Evolutionary conservation across 2,113 vertebrate genomes (phyloP).

Genomic region (Dendrocopos noguchii): DNA sequence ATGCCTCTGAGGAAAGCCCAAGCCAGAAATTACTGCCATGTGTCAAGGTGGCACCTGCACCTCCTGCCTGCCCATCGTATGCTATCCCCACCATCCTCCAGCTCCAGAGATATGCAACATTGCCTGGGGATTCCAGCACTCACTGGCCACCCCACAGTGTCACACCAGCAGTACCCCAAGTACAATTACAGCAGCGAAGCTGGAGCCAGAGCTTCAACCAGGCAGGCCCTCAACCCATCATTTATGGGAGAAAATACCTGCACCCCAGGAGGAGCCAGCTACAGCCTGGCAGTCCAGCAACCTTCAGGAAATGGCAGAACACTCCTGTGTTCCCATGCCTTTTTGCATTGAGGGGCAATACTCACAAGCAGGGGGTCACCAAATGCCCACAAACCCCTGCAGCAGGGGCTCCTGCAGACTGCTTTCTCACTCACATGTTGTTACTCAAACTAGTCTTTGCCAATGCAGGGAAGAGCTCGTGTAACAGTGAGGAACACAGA

Average conservation of each 20-base stretch:
- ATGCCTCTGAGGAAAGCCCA: constrained; percentile 86
- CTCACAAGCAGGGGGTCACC: neutral
- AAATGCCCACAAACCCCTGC: too few species aligned
- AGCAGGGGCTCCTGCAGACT: too few species aligned
- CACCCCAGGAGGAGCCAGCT: neutral
- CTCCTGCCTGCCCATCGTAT: neutral
- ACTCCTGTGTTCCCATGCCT: neutral
- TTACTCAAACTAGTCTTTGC: too few species aligned
- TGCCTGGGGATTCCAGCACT: rapidly evolving
- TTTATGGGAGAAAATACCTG: rapidly evolving
- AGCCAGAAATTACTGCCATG: neutral
- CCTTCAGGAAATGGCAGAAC: neutral
- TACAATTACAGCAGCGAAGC: neutral
- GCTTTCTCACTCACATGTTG: too few species aligned
- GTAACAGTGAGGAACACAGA: rapidly evolving
- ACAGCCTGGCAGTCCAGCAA: neutral
- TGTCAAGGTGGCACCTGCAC: neutral
- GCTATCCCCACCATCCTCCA: neutral
- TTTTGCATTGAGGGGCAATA: neutral
- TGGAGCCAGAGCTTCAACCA: neutral
- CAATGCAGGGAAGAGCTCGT: neutral
- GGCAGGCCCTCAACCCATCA: neutral
- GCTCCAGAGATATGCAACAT: neutral
- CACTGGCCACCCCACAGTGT: rapidly evolving
- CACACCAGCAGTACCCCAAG: neutral